phyloP scores from a whole-genome alignment of 1,140 invertebrate genomes.

The Macrotrachela quadricornifera region DNA sequence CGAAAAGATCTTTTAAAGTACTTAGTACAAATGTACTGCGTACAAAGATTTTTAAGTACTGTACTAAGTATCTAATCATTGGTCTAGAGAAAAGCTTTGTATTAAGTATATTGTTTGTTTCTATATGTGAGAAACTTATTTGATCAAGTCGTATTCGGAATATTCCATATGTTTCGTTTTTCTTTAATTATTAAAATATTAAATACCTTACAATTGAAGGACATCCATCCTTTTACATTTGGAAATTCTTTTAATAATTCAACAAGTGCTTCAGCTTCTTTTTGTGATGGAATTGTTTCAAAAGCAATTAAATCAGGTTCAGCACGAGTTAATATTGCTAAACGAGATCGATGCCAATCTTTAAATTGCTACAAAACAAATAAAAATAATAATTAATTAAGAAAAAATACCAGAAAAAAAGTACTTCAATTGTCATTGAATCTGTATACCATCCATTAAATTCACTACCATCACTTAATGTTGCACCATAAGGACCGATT shows the following conservation, averaged over 20 bases:
- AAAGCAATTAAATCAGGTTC: slow-evolving; percentile 60
- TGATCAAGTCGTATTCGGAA: too few relatives aligned
- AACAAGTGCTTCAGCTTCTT: slow-evolving; percentile 56
- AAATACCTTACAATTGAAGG: slow-evolving; percentile 54
- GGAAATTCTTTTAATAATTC: slow-evolving; percentile 51
- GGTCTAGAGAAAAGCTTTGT: too few relatives aligned
- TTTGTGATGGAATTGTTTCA: slow-evolving; percentile 63
- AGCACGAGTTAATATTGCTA: slow-evolving; percentile 47
- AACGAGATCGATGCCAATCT: slow-evolving; percentile 55
- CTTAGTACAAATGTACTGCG: too few relatives aligned
- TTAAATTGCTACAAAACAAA: slow-evolving; percentile 35
- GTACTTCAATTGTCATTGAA: slow-evolving; percentile 38
- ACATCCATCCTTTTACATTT: slow-evolving; percentile 49
- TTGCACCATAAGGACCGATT: slow-evolving; percentile 69
- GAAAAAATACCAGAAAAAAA: background rate
- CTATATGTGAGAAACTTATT: too few relatives aligned
- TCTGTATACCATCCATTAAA: slow-evolving; percentile 61
- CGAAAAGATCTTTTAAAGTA: too few relatives aligned
- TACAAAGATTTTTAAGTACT: too few relatives aligned
- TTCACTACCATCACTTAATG: slow-evolving; percentile 63
- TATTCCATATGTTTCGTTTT: too few relatives aligned
- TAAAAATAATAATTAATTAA: background rate
- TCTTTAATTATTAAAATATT: too few relatives aligned
- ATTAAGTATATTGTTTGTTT: too few relatives aligned
- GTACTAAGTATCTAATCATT: too few relatives aligned